These are phyloP conservation scores for Cuculus canorus DNA, from an alignment of 2,797 vertebrate genomes.

Conservation along the genomic window DNA sequence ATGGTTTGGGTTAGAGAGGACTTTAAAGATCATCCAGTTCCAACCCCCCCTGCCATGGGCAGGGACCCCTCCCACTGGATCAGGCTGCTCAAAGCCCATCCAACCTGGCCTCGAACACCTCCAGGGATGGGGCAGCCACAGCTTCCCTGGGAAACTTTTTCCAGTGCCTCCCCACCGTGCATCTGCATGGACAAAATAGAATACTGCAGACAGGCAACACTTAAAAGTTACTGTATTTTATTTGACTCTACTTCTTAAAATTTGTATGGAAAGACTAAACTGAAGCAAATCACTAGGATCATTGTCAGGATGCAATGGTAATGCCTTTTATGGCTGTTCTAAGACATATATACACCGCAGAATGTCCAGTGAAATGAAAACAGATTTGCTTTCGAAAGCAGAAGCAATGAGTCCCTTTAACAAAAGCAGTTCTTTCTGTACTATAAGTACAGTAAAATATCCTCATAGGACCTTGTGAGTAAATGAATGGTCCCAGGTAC, in stretches of 20 bases:
- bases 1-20: too few species aligned
- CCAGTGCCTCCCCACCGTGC: too few species aligned
- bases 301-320: neutral
- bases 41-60: too few species aligned
- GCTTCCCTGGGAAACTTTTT: too few species aligned
- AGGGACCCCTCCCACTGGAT: too few species aligned
- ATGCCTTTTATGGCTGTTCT: neutral
- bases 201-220: neutral
- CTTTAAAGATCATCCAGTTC: too few species aligned
- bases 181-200: neutral
- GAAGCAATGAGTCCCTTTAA: neutral
- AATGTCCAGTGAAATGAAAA: neutral
- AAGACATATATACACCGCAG: neutral
- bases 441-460: neutral
- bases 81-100: too few species aligned
- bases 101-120: too few species aligned
- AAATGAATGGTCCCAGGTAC: neutral
- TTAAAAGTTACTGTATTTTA: neutral
- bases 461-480: neutral
- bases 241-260: neutral
- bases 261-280: neutral
- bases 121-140: too few species aligned
- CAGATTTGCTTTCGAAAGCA: neutral
- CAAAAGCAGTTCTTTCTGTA: neutral
- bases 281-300: neutral